These are phyloP conservation scores for Myotis davidii DNA, from an alignment of 2,113 vertebrate species.

Conservation along the genomic window DNA sequence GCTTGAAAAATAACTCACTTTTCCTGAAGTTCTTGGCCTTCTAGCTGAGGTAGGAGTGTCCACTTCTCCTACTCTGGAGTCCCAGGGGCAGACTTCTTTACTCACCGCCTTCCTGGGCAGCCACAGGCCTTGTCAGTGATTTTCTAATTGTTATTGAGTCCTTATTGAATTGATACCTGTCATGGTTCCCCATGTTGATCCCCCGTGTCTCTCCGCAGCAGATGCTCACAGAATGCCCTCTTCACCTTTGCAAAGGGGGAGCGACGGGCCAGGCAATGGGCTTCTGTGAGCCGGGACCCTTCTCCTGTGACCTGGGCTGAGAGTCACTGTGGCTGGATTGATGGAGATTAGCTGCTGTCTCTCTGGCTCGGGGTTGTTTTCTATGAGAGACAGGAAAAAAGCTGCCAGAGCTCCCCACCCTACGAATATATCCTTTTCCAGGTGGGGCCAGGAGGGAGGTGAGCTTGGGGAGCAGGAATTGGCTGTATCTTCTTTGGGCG, in stretches of 20 bases:
- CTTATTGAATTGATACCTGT: not conserved
- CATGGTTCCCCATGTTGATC: not conserved
- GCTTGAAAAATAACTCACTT: slow-evolving; percentile 5
- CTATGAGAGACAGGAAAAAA: not conserved
- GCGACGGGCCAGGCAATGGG: not conserved
- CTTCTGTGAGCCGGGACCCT: not conserved
- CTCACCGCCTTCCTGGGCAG: not conserved
- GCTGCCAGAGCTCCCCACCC: not conserved
- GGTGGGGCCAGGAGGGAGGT: not conserved
- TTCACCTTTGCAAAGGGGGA: not conserved
- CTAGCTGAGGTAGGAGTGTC: not conserved
- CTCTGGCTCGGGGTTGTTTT: not conserved
- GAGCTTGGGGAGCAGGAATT: not conserved
- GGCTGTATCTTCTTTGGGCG: not conserved
- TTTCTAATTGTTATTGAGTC: not conserved
- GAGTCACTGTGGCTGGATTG: not conserved
- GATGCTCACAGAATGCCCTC: not conserved
- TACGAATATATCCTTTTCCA: not conserved
- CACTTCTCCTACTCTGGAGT: not conserved
- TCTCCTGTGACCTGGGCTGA: not conserved
- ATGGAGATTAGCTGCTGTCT: not conserved
- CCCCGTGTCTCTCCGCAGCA: not conserved
- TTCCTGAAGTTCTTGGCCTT: not conserved
- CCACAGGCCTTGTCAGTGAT: not conserved
- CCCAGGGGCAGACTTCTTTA: not conserved